phyloP scores from a whole-genome alignment of 2,888 invertebrate species.

The Microctonus aethiopoides region DNA sequence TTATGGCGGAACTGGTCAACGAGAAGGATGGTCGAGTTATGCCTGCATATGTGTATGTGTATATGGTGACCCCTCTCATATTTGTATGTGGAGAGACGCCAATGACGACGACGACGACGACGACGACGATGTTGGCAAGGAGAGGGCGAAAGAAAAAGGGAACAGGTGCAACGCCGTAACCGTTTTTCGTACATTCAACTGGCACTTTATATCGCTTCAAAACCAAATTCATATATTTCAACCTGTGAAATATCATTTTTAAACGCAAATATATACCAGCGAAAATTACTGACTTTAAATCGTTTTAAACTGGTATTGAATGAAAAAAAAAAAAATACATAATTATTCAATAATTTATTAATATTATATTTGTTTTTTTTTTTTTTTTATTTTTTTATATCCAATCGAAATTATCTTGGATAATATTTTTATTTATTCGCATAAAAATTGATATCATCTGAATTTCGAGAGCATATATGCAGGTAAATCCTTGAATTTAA shows the following conservation, averaged over 20 bases:
- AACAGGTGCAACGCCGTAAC: constrained; percentile 25
- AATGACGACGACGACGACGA: neutral
- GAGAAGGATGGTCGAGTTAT: constrained; percentile 3
- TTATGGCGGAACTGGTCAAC: neutral
- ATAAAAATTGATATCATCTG: too few relatives aligned
- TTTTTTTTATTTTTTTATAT: neutral
- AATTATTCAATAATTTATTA: neutral
- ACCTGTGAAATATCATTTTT: neutral
- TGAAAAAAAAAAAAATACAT: neutral
- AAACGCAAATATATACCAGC: neutral
- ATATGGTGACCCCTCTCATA: neutral
- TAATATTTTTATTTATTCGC: too few relatives aligned
- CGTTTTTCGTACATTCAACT: constrained; percentile 14
- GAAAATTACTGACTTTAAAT: neutral
- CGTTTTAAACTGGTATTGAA: neutral
- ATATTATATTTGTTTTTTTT: neutral
- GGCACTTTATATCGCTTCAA: neutral
- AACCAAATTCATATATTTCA: neutral
- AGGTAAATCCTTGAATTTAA: too few relatives aligned
- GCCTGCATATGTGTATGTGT: neutral
- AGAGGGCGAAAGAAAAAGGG: neutral
- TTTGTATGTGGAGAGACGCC: neutral
- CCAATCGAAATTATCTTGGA: too few relatives aligned
- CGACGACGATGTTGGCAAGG: constrained; percentile 3
- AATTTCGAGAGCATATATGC: too few relatives aligned